Evolutionary conservation across 2,888 invertebrate species (phyloP).

Genomic region (Drosophila koepferae): DNA sequence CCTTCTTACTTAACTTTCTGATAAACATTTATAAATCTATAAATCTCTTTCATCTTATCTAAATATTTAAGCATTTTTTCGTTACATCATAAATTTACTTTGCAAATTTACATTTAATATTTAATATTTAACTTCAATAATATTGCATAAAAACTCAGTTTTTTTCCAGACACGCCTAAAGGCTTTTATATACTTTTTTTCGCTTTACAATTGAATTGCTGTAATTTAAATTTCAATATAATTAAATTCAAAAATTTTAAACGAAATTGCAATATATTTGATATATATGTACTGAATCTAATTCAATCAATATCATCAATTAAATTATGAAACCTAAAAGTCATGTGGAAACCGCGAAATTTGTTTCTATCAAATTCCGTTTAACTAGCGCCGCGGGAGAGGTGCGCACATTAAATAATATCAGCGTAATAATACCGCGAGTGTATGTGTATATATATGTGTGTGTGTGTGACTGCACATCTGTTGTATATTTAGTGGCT

Average conservation of each 20-base stretch:
- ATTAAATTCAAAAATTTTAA: conserved; percentile 31
- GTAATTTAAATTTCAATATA: conserved; percentile 24
- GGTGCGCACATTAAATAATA: conserved; percentile 47
- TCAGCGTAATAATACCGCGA: conserved; percentile 17
- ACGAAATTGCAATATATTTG: conserved; percentile 18
- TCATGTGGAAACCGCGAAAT: conserved; percentile 28
- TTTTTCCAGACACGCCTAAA: not conserved
- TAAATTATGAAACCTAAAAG: conserved; percentile 42
- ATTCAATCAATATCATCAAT: conserved; percentile 45
- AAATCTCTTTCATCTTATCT: not conserved
- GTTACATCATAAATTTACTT: not conserved
- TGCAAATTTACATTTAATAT: not conserved
- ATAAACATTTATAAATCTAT: not conserved
- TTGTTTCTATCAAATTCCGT: conserved; percentile 67
- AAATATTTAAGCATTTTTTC: not conserved
- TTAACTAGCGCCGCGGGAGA: conserved; percentile 62
- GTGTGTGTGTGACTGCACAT: conserved; percentile 10
- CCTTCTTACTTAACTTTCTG: not conserved
- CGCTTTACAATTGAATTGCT: conserved; percentile 17
- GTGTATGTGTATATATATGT: conserved; percentile 1
- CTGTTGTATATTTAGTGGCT: conserved; percentile 8
- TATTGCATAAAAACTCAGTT: not conserved
- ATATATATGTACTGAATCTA: not conserved
- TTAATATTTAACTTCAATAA: not conserved
- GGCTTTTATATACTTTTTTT: conserved; percentile 8